A percentile compares a stretch with the other conserved stretches of the same genome.
Evolutionary conservation across 2,113 vertebrate species (phyloP).

Genomic region (Uria lomvia): DNA sequence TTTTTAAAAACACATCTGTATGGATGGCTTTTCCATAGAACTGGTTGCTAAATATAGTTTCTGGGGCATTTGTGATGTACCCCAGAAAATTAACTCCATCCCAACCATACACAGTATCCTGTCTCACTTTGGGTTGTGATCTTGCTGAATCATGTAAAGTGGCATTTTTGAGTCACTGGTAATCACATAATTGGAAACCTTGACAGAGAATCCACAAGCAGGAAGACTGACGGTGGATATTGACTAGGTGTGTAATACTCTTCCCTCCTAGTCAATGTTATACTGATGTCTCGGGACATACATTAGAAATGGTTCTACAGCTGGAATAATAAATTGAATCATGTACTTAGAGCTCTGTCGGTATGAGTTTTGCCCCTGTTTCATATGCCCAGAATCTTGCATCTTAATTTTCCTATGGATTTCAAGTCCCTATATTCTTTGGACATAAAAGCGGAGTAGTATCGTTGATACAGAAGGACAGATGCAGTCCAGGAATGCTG

Average conservation of each 20-base stretch:
- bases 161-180: neutral
- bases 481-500: neutral
- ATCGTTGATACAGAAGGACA: neutral
- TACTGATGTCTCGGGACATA: neutral
- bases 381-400: neutral
- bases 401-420: neutral
- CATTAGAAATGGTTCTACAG: neutral
- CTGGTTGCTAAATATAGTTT: neutral
- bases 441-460: neutral
- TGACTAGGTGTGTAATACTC: neutral
- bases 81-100: neutral
- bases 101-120: neutral
- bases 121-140: neutral
- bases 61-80: neutral
- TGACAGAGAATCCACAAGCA: neutral
- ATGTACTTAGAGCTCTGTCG: neutral
- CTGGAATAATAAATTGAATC: neutral
- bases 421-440: neutral
- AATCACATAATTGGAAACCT: neutral
- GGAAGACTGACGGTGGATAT: neutral
- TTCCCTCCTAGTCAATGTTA: neutral
- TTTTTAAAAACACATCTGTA: neutral
- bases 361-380: neutral
- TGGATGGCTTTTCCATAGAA: neutral
- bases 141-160: neutral